Evolutionary conservation across 2,113 vertebrate genomes (phyloP).

Genomic region (Pseudonaja textilis): DNA sequence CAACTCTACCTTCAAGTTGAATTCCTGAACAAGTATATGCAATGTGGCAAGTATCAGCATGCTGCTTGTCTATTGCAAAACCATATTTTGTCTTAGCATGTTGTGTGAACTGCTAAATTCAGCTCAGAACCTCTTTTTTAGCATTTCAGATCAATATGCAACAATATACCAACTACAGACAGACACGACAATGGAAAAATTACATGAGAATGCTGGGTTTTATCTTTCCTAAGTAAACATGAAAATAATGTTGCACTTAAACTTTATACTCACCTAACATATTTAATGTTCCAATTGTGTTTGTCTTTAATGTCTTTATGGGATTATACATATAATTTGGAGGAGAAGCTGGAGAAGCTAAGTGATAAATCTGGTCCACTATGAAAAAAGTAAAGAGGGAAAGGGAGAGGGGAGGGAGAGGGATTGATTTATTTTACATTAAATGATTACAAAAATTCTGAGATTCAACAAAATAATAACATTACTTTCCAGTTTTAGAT

Average conservation of each 20-base stretch:
- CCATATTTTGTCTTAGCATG: not conserved
- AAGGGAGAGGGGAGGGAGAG: not conserved
- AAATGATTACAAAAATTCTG: not conserved
- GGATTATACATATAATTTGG: constrained; percentile 99
- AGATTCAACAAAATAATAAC: not conserved
- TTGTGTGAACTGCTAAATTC: not conserved
- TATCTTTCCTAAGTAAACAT: not conserved
- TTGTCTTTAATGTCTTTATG: constrained; percentile 97
- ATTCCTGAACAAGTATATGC: not conserved
- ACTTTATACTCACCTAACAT: constrained; percentile 88
- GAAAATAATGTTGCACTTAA: not conserved
- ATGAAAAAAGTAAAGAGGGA: constrained; percentile 18
- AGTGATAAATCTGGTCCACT: constrained; percentile 99
- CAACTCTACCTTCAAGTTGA: not conserved
- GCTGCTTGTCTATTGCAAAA: not conserved
- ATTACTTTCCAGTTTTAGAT: not conserved
- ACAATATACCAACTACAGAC: not conserved
- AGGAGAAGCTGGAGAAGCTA: constrained; percentile 96
- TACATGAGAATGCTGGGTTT: not conserved
- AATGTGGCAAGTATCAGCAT: not conserved
- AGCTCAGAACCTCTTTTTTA: not conserved
- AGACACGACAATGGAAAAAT: not conserved
- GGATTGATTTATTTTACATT: constrained; percentile 24
- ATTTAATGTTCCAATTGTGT: constrained; percentile 96
- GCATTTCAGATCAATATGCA: not conserved